phyloP scores from a whole-genome alignment of 2,888 invertebrate species.

The Apoda limacodes region DNA sequence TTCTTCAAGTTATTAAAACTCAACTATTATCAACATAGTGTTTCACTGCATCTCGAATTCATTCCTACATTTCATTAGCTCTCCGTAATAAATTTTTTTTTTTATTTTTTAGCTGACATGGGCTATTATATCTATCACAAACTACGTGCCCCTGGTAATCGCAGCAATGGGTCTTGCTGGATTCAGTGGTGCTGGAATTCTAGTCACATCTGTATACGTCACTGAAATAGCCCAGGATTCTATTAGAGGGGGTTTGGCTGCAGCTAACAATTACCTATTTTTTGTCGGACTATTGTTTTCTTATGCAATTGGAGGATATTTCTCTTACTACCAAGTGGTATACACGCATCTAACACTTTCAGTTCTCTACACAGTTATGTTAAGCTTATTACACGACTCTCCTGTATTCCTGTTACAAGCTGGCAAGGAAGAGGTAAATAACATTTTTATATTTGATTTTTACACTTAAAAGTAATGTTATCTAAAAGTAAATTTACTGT shows the following conservation, averaged over 20 bases:
- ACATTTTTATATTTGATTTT: background rate
- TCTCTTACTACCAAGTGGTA: conserved; percentile 37
- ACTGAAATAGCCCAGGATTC: conserved; percentile 50
- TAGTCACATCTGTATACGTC: conserved; percentile 45
- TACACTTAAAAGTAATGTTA: too few relatives aligned
- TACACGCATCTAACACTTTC: conserved; percentile 36
- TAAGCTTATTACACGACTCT: conserved; percentile 39
- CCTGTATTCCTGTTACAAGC: conserved; percentile 40
- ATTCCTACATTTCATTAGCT: too few relatives aligned
- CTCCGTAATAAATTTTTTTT: background rate
- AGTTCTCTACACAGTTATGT: conserved; percentile 32
- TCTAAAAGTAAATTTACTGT: too few relatives aligned
- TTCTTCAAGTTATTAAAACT: too few relatives aligned
- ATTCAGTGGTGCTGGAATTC: conserved; percentile 47
- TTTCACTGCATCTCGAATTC: too few relatives aligned
- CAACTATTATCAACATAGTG: too few relatives aligned
- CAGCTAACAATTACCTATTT: conserved; percentile 37
- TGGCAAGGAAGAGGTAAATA: conserved; percentile 37
- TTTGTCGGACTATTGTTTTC: conserved; percentile 45
- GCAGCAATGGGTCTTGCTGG: conserved; percentile 36
- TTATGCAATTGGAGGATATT: conserved; percentile 37
- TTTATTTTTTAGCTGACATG: conserved; percentile 38
- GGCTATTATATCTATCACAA: conserved; percentile 39
- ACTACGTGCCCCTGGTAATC: conserved; percentile 33
- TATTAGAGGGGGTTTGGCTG: conserved; percentile 45